Evolutionary conservation across 2,888 invertebrate genomes (phyloP).

Genomic region (Celastrina argiolus): DNA sequence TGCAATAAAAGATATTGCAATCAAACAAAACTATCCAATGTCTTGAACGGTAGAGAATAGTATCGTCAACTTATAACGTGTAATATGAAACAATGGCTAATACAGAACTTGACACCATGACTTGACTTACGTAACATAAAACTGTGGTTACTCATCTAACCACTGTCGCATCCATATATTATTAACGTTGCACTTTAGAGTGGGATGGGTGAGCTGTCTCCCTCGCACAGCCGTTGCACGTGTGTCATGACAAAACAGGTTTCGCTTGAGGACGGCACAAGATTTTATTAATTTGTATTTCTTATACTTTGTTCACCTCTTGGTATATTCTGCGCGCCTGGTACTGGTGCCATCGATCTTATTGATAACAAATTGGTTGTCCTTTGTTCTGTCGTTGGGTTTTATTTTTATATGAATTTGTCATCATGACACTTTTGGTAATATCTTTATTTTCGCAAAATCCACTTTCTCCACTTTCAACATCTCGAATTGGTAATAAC

Average conservation of each 20-base stretch:
- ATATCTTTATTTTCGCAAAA: background rate
- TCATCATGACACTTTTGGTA: constrained; percentile 29
- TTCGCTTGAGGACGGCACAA: constrained; percentile 61
- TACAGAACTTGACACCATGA: constrained; percentile 32
- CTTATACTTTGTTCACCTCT: constrained; percentile 50
- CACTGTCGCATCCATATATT: constrained; percentile 49
- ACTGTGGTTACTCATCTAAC: constrained; percentile 36
- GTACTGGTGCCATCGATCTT: constrained; percentile 61
- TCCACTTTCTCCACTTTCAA: background rate
- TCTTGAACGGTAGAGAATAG: background rate
- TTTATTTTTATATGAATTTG: constrained; percentile 43
- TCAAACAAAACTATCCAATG: constrained; percentile 17
- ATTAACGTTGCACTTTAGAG: constrained; percentile 50
- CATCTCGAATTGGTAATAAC: background rate
- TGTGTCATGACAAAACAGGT: constrained; percentile 69
- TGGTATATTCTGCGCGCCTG: constrained; percentile 53
- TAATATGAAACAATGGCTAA: constrained; percentile 36
- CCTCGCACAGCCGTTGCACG: constrained; percentile 60
- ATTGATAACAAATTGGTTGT: constrained; percentile 71
- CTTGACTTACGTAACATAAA: constrained; percentile 37
- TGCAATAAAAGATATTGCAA: background rate
- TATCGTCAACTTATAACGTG: constrained; percentile 22
- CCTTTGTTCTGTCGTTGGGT: constrained; percentile 65
- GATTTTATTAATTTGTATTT: constrained; percentile 76
- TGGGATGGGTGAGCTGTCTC: constrained; percentile 45